Evolutionary conservation across 1,140 invertebrate species (phyloP).

Genomic region (Melanaphis sacchari): DNA sequence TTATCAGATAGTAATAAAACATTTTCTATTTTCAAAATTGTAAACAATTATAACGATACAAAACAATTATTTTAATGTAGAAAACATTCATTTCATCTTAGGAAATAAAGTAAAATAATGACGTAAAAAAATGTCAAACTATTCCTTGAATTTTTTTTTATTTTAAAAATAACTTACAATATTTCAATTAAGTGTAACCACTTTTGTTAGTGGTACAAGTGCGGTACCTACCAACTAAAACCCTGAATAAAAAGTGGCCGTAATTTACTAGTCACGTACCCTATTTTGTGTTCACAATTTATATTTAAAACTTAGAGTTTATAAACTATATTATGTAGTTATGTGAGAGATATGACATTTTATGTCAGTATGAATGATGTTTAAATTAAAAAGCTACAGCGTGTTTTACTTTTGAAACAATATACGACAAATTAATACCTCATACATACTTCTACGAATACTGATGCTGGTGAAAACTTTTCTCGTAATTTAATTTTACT

Average conservation of each 20-base stretch:
- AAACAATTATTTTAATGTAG: not conserved
- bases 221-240: not conserved
- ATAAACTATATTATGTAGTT: slow-evolving; percentile 1
- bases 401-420: slow-evolving; percentile 25
- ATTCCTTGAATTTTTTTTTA: not conserved
- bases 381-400: not conserved
- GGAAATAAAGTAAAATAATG: not conserved
- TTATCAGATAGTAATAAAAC: not conserved
- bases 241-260: not conserved
- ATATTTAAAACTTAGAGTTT: slow-evolving; percentile 1
- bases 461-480: slow-evolving; percentile 24
- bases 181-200: not conserved
- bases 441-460: not conserved
- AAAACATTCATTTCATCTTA: not conserved
- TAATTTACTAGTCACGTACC: not conserved
- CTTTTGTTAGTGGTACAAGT: slow-evolving; percentile 3
- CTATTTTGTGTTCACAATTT: not conserved
- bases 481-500: slow-evolving; percentile 11
- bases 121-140: not conserved
- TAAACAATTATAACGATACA: not conserved
- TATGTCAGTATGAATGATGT: not conserved
- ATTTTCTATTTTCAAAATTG: not conserved
- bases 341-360: not conserved
- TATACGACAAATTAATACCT: not conserved
- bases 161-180: slow-evolving; percentile 6